These are phyloP conservation scores for Orthosia gothica DNA, from an alignment of 2,888 invertebrate species.

Conservation along the genomic window DNA sequence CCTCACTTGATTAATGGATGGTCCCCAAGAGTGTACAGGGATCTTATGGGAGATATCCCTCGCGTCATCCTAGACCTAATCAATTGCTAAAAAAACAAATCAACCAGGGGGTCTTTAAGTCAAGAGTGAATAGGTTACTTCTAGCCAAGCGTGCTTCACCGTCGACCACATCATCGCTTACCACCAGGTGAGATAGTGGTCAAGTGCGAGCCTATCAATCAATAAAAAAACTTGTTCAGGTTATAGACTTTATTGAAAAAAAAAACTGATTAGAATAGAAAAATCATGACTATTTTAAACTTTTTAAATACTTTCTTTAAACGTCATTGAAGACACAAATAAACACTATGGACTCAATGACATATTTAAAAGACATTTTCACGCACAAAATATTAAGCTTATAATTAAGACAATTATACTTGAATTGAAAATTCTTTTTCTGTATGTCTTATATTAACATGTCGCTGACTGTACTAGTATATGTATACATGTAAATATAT, in stretches of 20 bases:
- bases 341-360: slow-evolving; percentile 28
- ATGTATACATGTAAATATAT: slow-evolving; percentile 89
- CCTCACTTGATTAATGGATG: too few relatives aligned
- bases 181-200: neutral
- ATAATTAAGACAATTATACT: slow-evolving; percentile 43
- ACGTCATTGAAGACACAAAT: slow-evolving; percentile 18
- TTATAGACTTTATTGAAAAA: too few relatives aligned
- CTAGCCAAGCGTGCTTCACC: too few relatives aligned
- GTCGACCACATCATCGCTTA: neutral
- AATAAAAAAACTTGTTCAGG: too few relatives aligned
- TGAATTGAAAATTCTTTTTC: slow-evolving; percentile 57
- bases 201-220: too few relatives aligned
- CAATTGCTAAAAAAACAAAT: too few relatives aligned
- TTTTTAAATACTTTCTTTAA: slow-evolving; percentile 4
- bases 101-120: too few relatives aligned
- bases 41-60: neutral
- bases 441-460: slow-evolving; percentile 71
- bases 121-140: too few relatives aligned
- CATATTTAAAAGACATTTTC: slow-evolving; percentile 27
- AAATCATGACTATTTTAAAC: neutral
- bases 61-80: neutral
- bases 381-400: slow-evolving; percentile 55
- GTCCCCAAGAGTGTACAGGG: neutral
- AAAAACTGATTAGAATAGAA: neutral
- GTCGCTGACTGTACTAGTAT: slow-evolving; percentile 70